phyloP scores from a whole-genome alignment of 1,140 invertebrate species.

The Ceratina australensis region DNA sequence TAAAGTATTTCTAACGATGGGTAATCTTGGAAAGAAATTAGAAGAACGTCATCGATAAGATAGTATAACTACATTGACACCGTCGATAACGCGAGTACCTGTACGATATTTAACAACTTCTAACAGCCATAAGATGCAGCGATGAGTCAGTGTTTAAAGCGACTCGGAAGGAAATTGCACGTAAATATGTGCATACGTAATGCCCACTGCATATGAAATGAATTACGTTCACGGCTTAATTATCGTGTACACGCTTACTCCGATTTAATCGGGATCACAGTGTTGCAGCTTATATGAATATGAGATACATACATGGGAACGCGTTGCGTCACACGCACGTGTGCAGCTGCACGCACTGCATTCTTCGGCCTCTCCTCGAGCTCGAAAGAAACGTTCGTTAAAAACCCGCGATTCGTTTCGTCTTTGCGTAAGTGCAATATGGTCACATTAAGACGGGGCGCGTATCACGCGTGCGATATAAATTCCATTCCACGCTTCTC shows the following conservation, averaged over 20 bases:
- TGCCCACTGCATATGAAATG: too few species aligned
- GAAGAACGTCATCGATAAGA: conserved; percentile 4
- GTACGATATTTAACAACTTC: neutral
- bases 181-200: too few species aligned
- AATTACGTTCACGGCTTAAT: neutral
- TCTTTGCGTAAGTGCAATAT: neutral
- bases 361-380: neutral
- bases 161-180: too few species aligned
- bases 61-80: neutral
- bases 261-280: neutral
- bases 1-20: conserved; percentile 14
- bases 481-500: neutral
- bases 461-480: too few species aligned
- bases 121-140: neutral
- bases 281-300: neutral
- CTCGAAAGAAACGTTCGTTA: neutral
- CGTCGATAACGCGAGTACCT: conserved; percentile 8
- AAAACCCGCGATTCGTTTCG: conserved; percentile 6
- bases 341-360: conserved; percentile 1
- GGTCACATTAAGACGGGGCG: too few species aligned
- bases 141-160: neutral
- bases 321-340: conserved; percentile 21
- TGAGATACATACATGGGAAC: neutral
- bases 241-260: neutral
- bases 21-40: conserved; percentile 1